phyloP scores from a whole-genome alignment of 2,888 invertebrate genomes.

The Agrotis clavis region DNA sequence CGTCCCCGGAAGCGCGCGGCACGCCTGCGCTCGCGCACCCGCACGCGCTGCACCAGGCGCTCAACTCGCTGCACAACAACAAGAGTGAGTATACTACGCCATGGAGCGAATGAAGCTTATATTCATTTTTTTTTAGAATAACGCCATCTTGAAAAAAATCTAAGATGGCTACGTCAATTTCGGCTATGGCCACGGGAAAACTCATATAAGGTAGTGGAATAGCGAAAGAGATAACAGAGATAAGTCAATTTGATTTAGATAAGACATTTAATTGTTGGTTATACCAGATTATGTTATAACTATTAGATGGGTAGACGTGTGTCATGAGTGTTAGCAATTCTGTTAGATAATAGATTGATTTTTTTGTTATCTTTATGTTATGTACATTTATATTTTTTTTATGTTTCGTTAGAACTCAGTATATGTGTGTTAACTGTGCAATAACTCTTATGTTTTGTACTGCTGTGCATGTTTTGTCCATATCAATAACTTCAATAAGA shows the following conservation, averaged over 20 bases:
- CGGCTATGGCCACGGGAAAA: neutral
- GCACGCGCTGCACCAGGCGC: conserved; percentile 76
- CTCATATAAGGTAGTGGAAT: neutral
- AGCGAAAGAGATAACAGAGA: conserved; percentile 9
- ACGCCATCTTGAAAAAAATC: no score
- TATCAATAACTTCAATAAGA: neutral
- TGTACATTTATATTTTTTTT: neutral
- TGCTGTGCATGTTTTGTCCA: neutral
- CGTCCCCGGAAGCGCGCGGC: conserved; percentile 89
- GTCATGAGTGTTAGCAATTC: neutral
- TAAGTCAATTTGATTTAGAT: neutral
- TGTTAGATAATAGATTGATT: neutral
- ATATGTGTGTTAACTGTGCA: neutral
- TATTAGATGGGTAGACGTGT: neutral
- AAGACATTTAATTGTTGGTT: neutral
- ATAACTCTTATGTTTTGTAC: neutral
- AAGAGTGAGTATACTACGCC: conserved; percentile 24
- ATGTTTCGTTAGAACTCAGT: no score
- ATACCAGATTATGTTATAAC: neutral
- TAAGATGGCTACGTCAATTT: neutral
- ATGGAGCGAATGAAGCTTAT: conserved; percentile 86
- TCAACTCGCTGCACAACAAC: conserved; percentile 72
- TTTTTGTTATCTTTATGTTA: neutral
- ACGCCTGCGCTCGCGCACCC: conserved; percentile 83
- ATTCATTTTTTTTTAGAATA: no score